Conservation (phyloP, 2,113 vertebrate species). For the Bothrops jararaca region DNA sequence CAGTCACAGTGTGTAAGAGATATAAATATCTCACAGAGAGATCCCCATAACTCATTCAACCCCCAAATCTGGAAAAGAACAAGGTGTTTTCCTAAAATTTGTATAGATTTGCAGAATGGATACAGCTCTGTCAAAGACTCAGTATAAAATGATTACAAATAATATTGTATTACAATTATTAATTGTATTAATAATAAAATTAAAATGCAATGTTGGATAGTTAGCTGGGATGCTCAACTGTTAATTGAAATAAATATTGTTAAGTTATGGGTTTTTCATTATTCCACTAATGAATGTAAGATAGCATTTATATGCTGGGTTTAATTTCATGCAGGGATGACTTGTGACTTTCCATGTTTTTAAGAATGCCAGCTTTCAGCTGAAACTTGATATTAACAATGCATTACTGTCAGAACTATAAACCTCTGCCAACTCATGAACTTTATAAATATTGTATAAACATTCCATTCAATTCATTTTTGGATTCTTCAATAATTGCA, state of each 20-base stretch:
- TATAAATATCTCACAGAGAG: neutral
- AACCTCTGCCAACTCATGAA: neutral
- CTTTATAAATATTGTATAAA: neutral
- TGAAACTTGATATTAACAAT: neutral
- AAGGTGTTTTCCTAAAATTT: neutral
- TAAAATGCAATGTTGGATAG: neutral
- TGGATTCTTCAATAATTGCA: neutral
- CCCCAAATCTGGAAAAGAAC: neutral
- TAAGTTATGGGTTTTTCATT: conserved; percentile 1
- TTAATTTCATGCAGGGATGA: neutral
- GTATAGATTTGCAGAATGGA: neutral
- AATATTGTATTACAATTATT: neutral
- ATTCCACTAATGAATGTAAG: neutral
- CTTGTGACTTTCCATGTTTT: conserved; percentile 1
- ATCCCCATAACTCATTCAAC: neutral
- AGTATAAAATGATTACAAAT: neutral
- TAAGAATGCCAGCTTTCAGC: neutral
- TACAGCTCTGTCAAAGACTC: neutral
- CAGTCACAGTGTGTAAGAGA: neutral
- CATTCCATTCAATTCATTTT: neutral
- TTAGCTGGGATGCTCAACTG: neutral
- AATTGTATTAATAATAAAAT: neutral
- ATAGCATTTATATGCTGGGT: conserved; percentile 1
- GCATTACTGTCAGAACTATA: neutral
- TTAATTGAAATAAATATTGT: conserved; percentile 23